These are phyloP conservation scores for Trissolcus brochymenae DNA, from an alignment of 2,888 invertebrate species.

Conservation along the genomic window DNA sequence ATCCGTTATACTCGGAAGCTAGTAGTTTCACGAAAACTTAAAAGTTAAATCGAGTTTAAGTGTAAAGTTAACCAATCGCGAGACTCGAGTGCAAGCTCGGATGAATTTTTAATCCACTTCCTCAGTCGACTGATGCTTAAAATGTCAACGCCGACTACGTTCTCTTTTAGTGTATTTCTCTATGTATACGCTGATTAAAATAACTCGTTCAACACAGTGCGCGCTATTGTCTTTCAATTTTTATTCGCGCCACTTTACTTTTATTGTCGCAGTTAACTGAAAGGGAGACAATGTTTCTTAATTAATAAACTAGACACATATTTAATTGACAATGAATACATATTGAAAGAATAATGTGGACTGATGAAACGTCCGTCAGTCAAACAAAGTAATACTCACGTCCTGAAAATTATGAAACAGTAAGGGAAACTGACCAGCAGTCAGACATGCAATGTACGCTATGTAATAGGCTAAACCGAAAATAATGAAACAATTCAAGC, in stretches of 20 bases:
- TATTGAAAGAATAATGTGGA: no score
- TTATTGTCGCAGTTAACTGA: no score
- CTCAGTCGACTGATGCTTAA: slow-evolving; percentile 38
- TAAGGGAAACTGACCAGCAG: no score
- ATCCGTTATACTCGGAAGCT: slow-evolving; percentile 40
- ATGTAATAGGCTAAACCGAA: no score
- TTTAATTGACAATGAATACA: no score
- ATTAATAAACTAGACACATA: no score
- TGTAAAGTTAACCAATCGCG: slow-evolving; percentile 56
- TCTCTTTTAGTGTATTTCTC: slow-evolving; percentile 17
- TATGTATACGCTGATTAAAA: slow-evolving; percentile 35
- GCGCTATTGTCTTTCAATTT: slow-evolving; percentile 7
- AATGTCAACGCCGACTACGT: slow-evolving; percentile 42
- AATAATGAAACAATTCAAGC: no score
- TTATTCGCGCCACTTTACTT: not conserved
- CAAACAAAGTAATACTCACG: no score
- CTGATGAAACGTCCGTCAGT: not conserved
- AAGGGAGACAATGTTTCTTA: no score
- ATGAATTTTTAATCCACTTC: slow-evolving; percentile 53
- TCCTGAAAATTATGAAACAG: no score
- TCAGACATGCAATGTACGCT: no score
- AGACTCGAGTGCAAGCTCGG: slow-evolving; percentile 49
- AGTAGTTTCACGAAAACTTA: slow-evolving; percentile 56
- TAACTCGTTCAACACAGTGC: slow-evolving; percentile 24
- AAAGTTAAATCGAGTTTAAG: slow-evolving; percentile 58